Conservation (phyloP, 2,888 invertebrate genomes). For the Ellobium chinense region DNA sequence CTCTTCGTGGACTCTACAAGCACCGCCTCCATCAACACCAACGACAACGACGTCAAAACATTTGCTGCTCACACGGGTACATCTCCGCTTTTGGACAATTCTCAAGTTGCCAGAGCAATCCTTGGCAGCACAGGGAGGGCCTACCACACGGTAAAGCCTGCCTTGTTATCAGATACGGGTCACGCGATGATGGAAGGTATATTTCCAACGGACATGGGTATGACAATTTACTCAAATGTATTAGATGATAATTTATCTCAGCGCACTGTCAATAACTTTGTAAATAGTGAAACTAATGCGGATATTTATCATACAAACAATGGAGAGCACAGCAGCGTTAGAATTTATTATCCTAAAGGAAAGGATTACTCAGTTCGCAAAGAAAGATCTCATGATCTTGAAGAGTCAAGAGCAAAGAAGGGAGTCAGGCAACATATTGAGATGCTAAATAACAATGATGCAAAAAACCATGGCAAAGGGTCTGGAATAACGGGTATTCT, state of each 20-base stretch:
- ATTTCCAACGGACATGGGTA: not conserved
- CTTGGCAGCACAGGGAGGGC: not conserved
- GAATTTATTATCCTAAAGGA: not conserved
- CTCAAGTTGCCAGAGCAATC: not conserved
- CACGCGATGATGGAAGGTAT: not conserved
- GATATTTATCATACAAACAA: not conserved
- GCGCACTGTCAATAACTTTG: not conserved
- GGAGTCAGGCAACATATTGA: too few relatives aligned
- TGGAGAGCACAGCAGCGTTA: not conserved
- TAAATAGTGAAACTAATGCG: constrained; percentile 3
- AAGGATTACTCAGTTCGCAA: too few relatives aligned
- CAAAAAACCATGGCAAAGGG: too few relatives aligned
- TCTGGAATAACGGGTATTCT: too few relatives aligned
- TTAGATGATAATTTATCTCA: constrained; percentile 2
- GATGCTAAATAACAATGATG: too few relatives aligned
- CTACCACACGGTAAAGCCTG: too few relatives aligned
- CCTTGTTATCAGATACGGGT: not conserved
- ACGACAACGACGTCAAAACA: not conserved
- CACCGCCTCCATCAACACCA: not conserved
- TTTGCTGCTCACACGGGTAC: not conserved
- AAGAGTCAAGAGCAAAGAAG: too few relatives aligned
- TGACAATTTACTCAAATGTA: not conserved
- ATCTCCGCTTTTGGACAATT: not conserved
- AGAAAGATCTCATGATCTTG: too few relatives aligned
- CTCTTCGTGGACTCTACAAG: not conserved